Evolutionary conservation across 2,888 invertebrate species (phyloP).

Genomic region (Buathra laborator): DNA sequence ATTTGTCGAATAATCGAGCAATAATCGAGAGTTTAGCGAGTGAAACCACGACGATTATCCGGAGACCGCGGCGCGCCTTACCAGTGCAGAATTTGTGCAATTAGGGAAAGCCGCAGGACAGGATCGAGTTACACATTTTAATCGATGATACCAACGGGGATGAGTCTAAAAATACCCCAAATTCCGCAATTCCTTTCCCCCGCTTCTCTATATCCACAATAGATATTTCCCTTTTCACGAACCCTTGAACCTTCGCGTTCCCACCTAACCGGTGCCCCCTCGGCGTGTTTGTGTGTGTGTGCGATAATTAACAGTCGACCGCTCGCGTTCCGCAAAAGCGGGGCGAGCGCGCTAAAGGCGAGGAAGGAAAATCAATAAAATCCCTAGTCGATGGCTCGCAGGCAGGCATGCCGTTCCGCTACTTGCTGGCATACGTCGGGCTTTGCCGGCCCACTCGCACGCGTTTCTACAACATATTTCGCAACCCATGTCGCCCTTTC

Average conservation of each 20-base stretch:
- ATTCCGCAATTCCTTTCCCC: conserved; percentile 53
- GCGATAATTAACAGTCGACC: conserved; percentile 70
- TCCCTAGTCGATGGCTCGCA: conserved; percentile 79
- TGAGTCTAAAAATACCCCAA: conserved; percentile 62
- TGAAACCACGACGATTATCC: conserved; percentile 54
- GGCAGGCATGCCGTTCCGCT: conserved; percentile 54
- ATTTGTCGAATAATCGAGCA: background rate
- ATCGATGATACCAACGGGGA: conserved; percentile 49
- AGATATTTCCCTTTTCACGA: conserved; percentile 5
- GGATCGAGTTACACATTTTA: conserved; percentile 67
- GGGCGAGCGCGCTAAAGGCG: conserved; percentile 65
- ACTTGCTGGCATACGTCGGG: conserved; percentile 79
- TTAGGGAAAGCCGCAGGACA: conserved; percentile 61
- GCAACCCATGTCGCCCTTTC: conserved; percentile 74
- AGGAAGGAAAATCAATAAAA: conserved; percentile 83
- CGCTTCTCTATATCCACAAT: background rate
- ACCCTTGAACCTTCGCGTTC: conserved; percentile 28
- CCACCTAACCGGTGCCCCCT: conserved; percentile 15
- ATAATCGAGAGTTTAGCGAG: conserved; percentile 2
- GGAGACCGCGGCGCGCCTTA: conserved; percentile 42
- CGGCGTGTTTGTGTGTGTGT: conserved; percentile 47
- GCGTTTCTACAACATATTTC: conserved; percentile 83
- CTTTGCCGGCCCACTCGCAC: conserved; percentile 70
- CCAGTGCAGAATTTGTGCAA: conserved; percentile 64
- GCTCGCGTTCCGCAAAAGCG: conserved; percentile 68